Percentiles rank a stretch among this genome's conserved stretches.
These are phyloP conservation scores for Trachythela sp. DNA, from an alignment of 64 coral and sea anemone genomes.

Conservation along the genomic window DNA sequence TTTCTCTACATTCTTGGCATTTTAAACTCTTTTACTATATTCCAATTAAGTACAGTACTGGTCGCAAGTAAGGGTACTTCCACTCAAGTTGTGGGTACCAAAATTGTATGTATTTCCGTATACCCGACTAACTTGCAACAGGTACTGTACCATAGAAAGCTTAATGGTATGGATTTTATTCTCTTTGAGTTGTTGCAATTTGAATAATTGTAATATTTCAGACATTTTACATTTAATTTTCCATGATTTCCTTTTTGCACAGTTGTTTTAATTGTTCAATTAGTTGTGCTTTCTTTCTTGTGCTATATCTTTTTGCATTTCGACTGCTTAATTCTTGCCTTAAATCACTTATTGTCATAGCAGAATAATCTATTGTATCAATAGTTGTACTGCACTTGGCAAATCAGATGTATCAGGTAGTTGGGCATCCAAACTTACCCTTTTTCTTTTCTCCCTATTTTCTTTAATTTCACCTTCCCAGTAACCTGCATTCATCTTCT, in stretches of 20 bases:
- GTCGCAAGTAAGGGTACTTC: no score
- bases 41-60: no score
- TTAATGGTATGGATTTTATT: no score
- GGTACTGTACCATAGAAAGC: no score
- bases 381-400: not conserved
- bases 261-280: constrained; percentile 6
- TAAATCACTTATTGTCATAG: constrained; percentile 26
- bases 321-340: constrained; percentile 2
- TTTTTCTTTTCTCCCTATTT: constrained; percentile 35
- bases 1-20: no score
- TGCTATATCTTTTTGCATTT: constrained; percentile 18
- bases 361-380: not conserved
- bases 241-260: not conserved
- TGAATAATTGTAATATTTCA: no score
- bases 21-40: no score
- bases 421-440: not conserved
- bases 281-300: constrained; percentile 32
- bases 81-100: no score
- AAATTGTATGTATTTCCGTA: no score
- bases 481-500: not conserved
- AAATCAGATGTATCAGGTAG: not conserved
- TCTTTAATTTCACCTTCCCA: constrained; percentile 23
- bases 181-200: no score
- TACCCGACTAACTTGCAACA: no score
- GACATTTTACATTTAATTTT: no score